Conservation (phyloP, 2,113 vertebrate genomes). For the Enhydra lutris region DNA sequence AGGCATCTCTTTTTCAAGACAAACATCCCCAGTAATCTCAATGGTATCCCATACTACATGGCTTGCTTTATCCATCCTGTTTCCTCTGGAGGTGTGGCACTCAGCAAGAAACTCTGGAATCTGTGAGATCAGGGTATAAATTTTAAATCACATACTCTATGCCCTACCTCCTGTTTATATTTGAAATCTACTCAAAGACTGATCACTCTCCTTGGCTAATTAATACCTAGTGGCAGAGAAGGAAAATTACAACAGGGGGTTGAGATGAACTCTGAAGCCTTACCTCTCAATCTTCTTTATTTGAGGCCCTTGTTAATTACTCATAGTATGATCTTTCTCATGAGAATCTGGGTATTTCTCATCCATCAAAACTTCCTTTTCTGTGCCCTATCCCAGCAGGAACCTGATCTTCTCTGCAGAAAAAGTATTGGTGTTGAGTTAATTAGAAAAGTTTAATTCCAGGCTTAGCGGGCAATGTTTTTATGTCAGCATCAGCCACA, state of each 20-base stretch:
- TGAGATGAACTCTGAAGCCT: background rate
- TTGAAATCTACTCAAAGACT: background rate
- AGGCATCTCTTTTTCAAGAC: background rate
- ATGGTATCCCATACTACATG: background rate
- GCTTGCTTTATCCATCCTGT: background rate
- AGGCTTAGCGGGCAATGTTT: background rate
- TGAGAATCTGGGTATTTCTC: background rate
- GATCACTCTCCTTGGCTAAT: background rate
- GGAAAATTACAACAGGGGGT: background rate
- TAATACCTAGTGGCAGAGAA: background rate
- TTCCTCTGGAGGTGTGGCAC: background rate
- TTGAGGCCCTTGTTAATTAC: background rate
- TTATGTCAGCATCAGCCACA: background rate
- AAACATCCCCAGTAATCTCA: background rate
- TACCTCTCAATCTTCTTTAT: background rate
- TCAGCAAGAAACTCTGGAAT: background rate
- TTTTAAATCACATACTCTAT: background rate
- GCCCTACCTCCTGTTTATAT: background rate
- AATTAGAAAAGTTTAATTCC: constrained; percentile 22
- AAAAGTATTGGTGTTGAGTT: background rate
- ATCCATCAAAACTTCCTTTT: background rate
- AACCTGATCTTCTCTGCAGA: background rate
- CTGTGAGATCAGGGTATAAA: background rate
- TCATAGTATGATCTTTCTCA: background rate
- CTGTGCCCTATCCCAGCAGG: background rate